Percentiles rank a stretch among this genome's conserved stretches.
Evolutionary conservation across 2,113 vertebrate species (phyloP).

Genomic region (Engraulis encrasicolus): DNA sequence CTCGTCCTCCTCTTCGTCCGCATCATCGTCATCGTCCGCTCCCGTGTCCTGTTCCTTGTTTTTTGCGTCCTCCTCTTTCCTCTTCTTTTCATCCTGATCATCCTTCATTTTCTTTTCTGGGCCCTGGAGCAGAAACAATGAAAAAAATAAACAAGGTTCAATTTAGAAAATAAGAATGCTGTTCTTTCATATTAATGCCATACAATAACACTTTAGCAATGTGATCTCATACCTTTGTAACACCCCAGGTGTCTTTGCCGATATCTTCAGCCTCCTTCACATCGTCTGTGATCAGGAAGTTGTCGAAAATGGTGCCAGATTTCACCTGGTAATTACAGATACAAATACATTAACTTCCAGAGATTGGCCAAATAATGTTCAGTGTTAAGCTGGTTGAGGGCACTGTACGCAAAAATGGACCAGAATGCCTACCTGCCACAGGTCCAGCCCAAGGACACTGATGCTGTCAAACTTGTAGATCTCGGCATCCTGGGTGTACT

Average conservation of each 20-base stretch:
- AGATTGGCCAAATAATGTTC: too few relatives aligned
- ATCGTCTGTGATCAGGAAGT: slow-evolving; percentile 81
- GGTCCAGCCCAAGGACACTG: slow-evolving; percentile 80
- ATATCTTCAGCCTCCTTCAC: slow-evolving; percentile 82
- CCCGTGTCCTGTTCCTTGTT: slow-evolving; percentile 43
- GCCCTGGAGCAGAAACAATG: slow-evolving; percentile 41
- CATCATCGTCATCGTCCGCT: slow-evolving; percentile 6
- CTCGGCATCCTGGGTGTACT: slow-evolving; percentile 66
- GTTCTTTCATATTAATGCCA: too few relatives aligned
- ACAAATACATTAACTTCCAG: too few relatives aligned
- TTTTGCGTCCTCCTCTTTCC: slow-evolving; percentile 55
- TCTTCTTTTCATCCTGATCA: slow-evolving; percentile 58
- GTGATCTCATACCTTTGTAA: slow-evolving; percentile 73
- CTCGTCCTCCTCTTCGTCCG: slow-evolving; percentile 38
- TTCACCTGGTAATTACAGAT: too few relatives aligned
- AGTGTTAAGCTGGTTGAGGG: too few relatives aligned
- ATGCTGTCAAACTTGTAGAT: slow-evolving; percentile 83
- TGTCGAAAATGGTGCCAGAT: slow-evolving; percentile 88
- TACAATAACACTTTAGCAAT: not conserved
- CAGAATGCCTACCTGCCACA: slow-evolving; percentile 89
- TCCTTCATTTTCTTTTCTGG: slow-evolving; percentile 69
- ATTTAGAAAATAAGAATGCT: too few relatives aligned
- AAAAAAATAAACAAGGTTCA: too few relatives aligned
- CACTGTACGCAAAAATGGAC: not conserved
- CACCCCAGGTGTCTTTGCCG: slow-evolving; percentile 80